phyloP scores from a whole-genome alignment of 2,113 vertebrate species.

The Coregonus clupeaformis region DNA sequence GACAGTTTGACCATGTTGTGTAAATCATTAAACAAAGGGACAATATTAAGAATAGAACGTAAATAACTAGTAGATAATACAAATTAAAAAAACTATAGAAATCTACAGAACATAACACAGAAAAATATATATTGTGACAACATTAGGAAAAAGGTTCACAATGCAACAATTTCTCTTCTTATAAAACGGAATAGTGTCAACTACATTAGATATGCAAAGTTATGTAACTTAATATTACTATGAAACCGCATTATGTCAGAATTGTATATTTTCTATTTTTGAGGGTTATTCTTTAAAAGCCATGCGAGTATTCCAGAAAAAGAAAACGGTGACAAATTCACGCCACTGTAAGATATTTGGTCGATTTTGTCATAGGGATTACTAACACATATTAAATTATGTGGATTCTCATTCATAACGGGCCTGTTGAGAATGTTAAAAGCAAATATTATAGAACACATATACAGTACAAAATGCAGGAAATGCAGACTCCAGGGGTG shows the following conservation, averaged over 20 bases:
- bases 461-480: background rate
- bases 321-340: background rate
- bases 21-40: too few relatives aligned
- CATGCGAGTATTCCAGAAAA: background rate
- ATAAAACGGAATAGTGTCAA: background rate
- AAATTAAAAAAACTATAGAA: background rate
- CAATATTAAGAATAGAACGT: too few relatives aligned
- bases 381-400: background rate
- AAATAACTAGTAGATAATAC: background rate
- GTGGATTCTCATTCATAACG: background rate
- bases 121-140: background rate
- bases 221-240: background rate
- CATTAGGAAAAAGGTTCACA: background rate
- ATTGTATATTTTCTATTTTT: background rate
- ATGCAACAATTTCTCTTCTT: background rate
- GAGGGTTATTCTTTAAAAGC: background rate
- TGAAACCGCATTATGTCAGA: background rate
- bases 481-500: background rate
- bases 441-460: background rate
- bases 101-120: background rate
- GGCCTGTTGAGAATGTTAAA: background rate
- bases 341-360: background rate
- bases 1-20: too few relatives aligned
- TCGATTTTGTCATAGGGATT: background rate
- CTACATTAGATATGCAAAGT: background rate